Evolutionary conservation across 2,113 vertebrate species (phyloP), one percentile per base, ranked within the genome.

Genomic region (Hyla sarda): DNA sequence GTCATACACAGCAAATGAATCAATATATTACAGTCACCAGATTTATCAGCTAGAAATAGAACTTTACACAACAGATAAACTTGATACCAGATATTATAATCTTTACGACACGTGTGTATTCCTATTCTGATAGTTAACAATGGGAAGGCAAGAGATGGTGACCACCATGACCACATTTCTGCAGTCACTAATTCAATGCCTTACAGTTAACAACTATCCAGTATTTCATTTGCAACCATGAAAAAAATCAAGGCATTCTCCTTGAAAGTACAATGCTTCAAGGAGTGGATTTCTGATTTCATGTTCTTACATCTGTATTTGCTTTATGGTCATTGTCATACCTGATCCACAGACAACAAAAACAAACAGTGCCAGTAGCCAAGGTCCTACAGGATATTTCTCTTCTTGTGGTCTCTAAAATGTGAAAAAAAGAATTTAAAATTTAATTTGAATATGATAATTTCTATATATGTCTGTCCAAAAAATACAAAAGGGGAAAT

Each of bases 311-410:
- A n/a, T 58, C 67, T 83, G 72, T 48, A 37, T 45, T 62, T 80
- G 60, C 21, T 72, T 77, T 17, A 2, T 0, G 0, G 88, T 86
- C 89, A 2, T 0, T 0, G 88, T 86, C 89, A 76, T 95, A 96
- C 96, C 96, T 97, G 96, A 95, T 92, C 94, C 91, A 87, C 89
- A 93, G 89, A 96, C 95, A 89, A 96, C 95, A 93, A 96, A 96
- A 77, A 92, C 95, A 88, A 95, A 95, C 82, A 93, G 91, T 83
- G 94, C 92, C 85, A 95, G 92, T 77, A 95, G 91, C 95, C 96
- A 96, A 62, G 96, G 95, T 88, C 95, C 94, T 87, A 94, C 94
- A 47, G 95, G 94, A 85, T 93, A 94, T 89, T 95, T 97, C 92
- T 97, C 95, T 89, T 97, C 94, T 90, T 90, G 90, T 8, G 96